Evolutionary conservation across 2,797 vertebrate species (phyloP).

Genomic region (Pipistrellus pygmaeus): DNA sequence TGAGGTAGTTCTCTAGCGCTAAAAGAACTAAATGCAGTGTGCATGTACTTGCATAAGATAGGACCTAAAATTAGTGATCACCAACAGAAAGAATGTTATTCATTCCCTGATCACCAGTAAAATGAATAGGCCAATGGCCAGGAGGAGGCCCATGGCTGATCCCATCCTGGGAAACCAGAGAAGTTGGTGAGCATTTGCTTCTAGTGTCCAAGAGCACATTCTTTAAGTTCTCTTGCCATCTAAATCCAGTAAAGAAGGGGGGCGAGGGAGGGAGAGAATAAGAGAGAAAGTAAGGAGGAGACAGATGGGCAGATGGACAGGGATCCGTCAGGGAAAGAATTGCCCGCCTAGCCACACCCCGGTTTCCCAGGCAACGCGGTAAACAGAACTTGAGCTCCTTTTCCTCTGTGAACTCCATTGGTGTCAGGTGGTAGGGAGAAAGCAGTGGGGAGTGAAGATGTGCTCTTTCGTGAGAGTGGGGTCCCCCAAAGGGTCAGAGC

Average conservation of each 20-base stretch:
- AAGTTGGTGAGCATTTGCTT: background rate
- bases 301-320: background rate
- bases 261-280: rapidly evolving
- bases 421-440: background rate
- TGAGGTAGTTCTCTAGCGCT: slow-evolving; percentile 5
- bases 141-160: background rate
- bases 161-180: background rate
- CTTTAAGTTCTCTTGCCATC: background rate
- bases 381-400: slow-evolving; percentile 54
- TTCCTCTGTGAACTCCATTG: rapidly evolving
- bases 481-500: background rate
- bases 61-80: background rate
- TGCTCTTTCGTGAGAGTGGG: slow-evolving; percentile 13
- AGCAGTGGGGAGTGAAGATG: background rate
- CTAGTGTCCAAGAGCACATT: background rate
- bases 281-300: too few relatives aligned
- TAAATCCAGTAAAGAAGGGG: background rate
- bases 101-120: background rate
- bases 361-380: slow-evolving; percentile 77
- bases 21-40: background rate
- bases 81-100: background rate
- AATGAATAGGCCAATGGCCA: background rate
- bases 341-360: slow-evolving; percentile 60
- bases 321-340: rapidly evolving
- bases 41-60: background rate